phyloP scores from a whole-genome alignment of 1,140 invertebrate species.

The Lanistes nyassanus region DNA sequence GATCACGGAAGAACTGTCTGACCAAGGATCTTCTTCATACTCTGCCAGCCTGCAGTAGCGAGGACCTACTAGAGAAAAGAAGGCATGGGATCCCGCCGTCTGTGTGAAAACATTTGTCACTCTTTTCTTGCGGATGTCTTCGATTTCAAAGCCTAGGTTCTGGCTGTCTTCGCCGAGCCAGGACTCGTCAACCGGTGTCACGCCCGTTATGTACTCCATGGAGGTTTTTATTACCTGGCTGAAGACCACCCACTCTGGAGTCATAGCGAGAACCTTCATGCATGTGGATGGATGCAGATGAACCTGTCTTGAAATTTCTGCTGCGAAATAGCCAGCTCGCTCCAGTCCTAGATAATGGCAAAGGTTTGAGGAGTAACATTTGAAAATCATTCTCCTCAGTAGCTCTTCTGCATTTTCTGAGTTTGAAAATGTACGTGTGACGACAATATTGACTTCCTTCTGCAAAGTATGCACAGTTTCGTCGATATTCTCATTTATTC shows the following conservation, averaged over 20 bases:
- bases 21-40: slow-evolving; percentile 30
- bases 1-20: slow-evolving; percentile 27
- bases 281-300: slow-evolving; percentile 53
- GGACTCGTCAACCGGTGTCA: slow-evolving; percentile 45
- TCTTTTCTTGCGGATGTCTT: slow-evolving; percentile 33
- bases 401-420: slow-evolving; percentile 18
- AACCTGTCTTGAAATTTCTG: slow-evolving; percentile 38
- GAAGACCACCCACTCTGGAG: slow-evolving; percentile 54
- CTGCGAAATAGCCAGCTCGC: slow-evolving; percentile 48
- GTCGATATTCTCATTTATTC: slow-evolving; percentile 43
- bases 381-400: slow-evolving; percentile 44
- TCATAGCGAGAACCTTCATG: slow-evolving; percentile 34
- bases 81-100: slow-evolving; percentile 40
- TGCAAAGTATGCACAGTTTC: slow-evolving; percentile 43
- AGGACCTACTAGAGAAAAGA: slow-evolving; percentile 45
- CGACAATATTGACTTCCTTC: slow-evolving; percentile 38
- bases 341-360: slow-evolving; percentile 49
- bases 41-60: slow-evolving; percentile 38
- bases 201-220: slow-evolving; percentile 50
- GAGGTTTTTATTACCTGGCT: slow-evolving; percentile 48
- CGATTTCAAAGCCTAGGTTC: slow-evolving; percentile 19
- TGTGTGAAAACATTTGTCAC: slow-evolving; percentile 30
- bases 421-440: slow-evolving; percentile 37
- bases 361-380: slow-evolving; percentile 32
- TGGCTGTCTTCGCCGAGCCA: slow-evolving; percentile 18